Base-by-base conservation (phyloP, 1,140 invertebrate genomes). In the Nautilus pompilius region DNA sequence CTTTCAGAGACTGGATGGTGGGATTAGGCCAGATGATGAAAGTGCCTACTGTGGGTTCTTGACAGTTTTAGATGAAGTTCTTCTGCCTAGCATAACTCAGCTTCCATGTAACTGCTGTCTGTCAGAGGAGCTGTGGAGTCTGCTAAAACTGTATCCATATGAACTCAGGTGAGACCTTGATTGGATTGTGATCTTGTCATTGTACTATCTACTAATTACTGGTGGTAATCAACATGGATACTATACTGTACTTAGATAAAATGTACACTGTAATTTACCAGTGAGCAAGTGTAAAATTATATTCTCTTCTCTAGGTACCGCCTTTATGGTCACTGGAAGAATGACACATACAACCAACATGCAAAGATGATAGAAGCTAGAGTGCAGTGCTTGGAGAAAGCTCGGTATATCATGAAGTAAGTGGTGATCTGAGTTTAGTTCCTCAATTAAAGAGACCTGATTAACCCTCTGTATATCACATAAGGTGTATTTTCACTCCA, bases 331-430 rank as follows among this genome's bases (percentile, higher is more conserved):
- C 87, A 92, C 55, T 99, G 96, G 96, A 98, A 98, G 78, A 93
- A 92, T 74, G 91, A 93, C 51, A 90, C 91, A 3, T 92, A 92
- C 61, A 84, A 87, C 33, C 82, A 89, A 36, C 92, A 97, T 82
- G 90, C 95, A 0, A 86, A 90, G 32, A 80, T 99, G 20, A 87
- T 97, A 64, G 86, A 89, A 36, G 90, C 91, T 41, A 87, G 90
- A 56, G 94, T 91, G 0, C 90, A 95, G 74, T 89, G 91, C 0
- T 86, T 95, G 62, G 94, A 97, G 72, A 90, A 92, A 74, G 92
- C 97, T 5, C 97, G 96, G 77, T 94, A 93, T 65, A 91, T 98
- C 6, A 96, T 99, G 92, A 98, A 98, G 84, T 86, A 69, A 76
- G 82, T 75, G 2, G 15, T n/a, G n/a, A n/a, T n/a, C n/a, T n/a